Evolutionary conservation across 2,888 invertebrate species (phyloP).

Genomic region (Anaspis maculata): DNA sequence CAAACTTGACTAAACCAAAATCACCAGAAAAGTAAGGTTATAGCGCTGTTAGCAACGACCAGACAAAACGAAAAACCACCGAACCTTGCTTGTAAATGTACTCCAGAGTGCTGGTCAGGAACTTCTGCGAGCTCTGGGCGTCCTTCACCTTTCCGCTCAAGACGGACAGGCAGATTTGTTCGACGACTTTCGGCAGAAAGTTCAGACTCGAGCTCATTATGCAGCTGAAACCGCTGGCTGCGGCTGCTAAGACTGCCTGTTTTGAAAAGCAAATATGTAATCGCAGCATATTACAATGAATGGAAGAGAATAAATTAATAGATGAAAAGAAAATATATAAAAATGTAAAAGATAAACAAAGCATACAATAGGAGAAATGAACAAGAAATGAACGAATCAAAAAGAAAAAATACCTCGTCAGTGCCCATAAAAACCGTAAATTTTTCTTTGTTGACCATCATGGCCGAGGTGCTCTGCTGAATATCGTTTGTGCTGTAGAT

Average conservation of each 20-base stretch:
- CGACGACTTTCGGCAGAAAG: conserved; percentile 50
- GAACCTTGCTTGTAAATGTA: conserved; percentile 48
- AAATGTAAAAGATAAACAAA: too few species aligned
- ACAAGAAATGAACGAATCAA: too few species aligned
- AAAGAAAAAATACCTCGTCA: conserved; percentile 29
- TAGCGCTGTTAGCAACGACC: too few species aligned
- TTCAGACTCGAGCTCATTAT: conserved; percentile 58
- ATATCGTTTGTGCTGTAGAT: conserved; percentile 34
- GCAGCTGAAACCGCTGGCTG: conserved; percentile 56
- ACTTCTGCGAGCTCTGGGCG: conserved; percentile 49
- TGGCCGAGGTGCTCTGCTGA: conserved; percentile 30
- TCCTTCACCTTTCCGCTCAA: conserved; percentile 43
- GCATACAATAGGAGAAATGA: conserved; percentile 17
- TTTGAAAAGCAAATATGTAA: too few species aligned
- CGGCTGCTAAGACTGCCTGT: conserved; percentile 56
- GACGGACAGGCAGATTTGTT: conserved; percentile 49
- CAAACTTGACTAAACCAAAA: neutral
- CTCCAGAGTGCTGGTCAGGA: conserved; percentile 45
- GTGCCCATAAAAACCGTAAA: conserved; percentile 36
- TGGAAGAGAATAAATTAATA: too few species aligned
- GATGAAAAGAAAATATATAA: too few species aligned
- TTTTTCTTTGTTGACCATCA: conserved; percentile 32
- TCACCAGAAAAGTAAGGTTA: too few species aligned
- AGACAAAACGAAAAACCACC: too few species aligned
- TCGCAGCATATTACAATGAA: too few species aligned